phyloP scores from a whole-genome alignment of 2,797 vertebrate genomes.

The Pyrocephalus nanus region DNA sequence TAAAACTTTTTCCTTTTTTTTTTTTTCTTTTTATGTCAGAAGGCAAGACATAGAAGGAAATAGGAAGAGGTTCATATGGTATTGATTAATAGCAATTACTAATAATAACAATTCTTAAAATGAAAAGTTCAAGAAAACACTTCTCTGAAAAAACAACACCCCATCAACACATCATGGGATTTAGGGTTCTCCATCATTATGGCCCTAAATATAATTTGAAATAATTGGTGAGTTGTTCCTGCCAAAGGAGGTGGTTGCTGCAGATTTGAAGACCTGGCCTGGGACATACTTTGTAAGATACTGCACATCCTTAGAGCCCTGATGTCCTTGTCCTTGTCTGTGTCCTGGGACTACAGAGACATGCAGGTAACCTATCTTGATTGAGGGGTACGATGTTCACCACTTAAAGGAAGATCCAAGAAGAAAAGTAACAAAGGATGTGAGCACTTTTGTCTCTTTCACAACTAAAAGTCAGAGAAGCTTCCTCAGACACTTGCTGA shows the following conservation, averaged over 20 bases:
- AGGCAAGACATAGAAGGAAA: background rate
- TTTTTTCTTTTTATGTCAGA: rapidly evolving
- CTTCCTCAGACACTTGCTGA: background rate
- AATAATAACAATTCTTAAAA: background rate
- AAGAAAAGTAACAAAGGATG: background rate
- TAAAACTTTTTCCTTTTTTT: rapidly evolving
- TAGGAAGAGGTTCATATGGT: background rate
- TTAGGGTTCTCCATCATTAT: background rate
- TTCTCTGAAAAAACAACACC: background rate
- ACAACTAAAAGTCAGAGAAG: background rate
- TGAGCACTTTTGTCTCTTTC: background rate
- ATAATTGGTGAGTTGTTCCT: background rate
- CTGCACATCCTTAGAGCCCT: background rate
- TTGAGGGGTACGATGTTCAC: background rate
- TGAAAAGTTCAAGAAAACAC: background rate
- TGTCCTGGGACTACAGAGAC: background rate
- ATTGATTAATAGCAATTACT: background rate
- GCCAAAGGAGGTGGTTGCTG: background rate
- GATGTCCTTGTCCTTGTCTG: no score
- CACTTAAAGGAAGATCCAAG: background rate
- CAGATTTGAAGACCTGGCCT: background rate
- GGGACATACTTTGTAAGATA: background rate
- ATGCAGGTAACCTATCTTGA: background rate
- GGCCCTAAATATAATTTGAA: background rate
- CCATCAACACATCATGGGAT: background rate